Percentiles rank a stretch among this genome's conserved stretches.
These are phyloP conservation scores for Aphelinus certus DNA, from an alignment of 1,140 invertebrate genomes.

Conservation along the genomic window DNA sequence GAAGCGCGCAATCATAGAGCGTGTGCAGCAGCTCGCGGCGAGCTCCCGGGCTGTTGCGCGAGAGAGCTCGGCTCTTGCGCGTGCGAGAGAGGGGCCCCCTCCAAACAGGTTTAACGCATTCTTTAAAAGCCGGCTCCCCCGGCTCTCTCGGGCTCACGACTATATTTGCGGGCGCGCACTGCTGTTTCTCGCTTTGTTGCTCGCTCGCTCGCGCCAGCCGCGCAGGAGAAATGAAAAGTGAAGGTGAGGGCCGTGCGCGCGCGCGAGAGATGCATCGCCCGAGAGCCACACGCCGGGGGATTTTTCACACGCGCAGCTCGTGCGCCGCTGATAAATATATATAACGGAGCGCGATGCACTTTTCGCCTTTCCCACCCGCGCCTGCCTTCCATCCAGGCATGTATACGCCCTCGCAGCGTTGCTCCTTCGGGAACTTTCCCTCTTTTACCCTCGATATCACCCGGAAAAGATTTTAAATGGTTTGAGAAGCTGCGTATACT, in stretches of 20 bases:
- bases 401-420: too few relatives aligned
- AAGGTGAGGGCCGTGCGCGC: background rate
- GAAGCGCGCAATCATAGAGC: too few relatives aligned
- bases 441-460: too few relatives aligned
- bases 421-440: too few relatives aligned
- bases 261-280: background rate
- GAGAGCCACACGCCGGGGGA: background rate
- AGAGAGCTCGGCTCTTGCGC: too few relatives aligned
- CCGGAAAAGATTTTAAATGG: too few relatives aligned
- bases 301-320: conserved; percentile 18
- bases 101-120: conserved; percentile 38
- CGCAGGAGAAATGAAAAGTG: conserved; percentile 35
- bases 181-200: conserved; percentile 21
- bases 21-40: too few relatives aligned
- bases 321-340: conserved; percentile 7
- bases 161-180: conserved; percentile 32
- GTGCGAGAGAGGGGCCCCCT: background rate
- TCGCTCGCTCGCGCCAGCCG: background rate
- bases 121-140: conserved; percentile 12
- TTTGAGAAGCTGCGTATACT: too few relatives aligned
- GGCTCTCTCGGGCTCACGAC: conserved; percentile 20
- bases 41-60: too few relatives aligned
- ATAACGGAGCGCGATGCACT: conserved; percentile 15
- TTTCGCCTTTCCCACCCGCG: too few relatives aligned
- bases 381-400: too few relatives aligned